Conservation (phyloP, 1,140 invertebrate species). For the Drosophila simulans region DNA sequence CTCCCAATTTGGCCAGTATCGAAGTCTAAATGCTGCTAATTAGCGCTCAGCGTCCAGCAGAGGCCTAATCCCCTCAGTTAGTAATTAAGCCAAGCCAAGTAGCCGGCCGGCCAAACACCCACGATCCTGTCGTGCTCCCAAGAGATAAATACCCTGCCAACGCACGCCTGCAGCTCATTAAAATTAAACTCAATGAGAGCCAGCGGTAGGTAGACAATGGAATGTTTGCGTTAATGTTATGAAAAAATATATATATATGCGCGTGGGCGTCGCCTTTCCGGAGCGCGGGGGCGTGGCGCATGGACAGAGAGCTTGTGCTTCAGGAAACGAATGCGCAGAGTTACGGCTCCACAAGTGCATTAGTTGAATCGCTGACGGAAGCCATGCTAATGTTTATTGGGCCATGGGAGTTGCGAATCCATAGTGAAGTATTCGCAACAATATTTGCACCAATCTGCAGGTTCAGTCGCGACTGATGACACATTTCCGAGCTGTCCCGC, state of each 20-base stretch:
- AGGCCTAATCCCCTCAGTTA: conserved; percentile 17
- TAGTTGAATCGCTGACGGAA: neutral
- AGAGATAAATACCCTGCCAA: neutral
- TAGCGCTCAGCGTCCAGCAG: conserved; percentile 27
- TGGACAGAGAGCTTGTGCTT: neutral
- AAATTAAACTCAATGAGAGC: conserved; percentile 53
- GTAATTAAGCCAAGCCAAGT: conserved; percentile 23
- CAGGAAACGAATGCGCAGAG: neutral
- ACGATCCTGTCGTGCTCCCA: conserved; percentile 41
- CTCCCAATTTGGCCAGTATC: conserved; percentile 50
- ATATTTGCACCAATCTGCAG: neutral
- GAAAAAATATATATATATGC: conserved; percentile 25
- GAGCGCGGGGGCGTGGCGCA: conserved; percentile 3
- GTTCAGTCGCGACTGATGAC: conserved; percentile 36
- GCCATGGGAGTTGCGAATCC: too few species aligned
- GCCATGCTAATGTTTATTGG: too few species aligned
- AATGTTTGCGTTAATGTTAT: conserved; percentile 58
- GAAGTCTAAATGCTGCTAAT: conserved; percentile 45
- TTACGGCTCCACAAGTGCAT: neutral
- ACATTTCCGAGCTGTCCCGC: conserved; percentile 36
- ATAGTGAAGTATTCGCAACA: too few species aligned
- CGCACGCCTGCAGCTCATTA: conserved; percentile 23
- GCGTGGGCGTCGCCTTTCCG: conserved; percentile 39
- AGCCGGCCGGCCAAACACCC: conserved; percentile 43
- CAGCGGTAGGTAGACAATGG: conserved; percentile 15